Conservation (phyloP, 2,113 vertebrate genomes). For the Gymnorhina tibicen region DNA sequence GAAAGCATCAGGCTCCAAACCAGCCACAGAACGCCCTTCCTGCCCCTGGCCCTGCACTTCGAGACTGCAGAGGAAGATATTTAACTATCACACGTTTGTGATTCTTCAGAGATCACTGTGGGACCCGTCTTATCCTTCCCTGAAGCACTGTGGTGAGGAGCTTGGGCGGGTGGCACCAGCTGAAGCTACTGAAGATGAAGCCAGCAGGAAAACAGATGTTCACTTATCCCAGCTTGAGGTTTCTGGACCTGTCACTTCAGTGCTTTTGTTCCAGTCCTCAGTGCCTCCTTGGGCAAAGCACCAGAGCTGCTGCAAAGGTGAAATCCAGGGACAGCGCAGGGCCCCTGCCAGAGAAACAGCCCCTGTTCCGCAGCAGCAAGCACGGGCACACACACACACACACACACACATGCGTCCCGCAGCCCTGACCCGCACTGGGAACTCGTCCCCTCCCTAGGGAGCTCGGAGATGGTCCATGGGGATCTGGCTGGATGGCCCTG, state of each 20-base stretch:
- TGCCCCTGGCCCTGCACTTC: not conserved
- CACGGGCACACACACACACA: not conserved
- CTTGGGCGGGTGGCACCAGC: not conserved
- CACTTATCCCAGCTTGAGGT: not conserved
- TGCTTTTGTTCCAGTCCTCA: not conserved
- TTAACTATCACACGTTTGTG: too few species aligned
- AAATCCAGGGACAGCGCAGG: accelerated
- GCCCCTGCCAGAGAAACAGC: not conserved
- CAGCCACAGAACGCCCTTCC: not conserved
- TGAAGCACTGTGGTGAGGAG: not conserved
- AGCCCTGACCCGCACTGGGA: not conserved
- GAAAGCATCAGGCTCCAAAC: not conserved
- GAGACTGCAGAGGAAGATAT: not conserved
- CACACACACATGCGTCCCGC: not conserved
- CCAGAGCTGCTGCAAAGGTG: not conserved
- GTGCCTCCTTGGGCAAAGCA: not conserved
- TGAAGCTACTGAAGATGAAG: not conserved
- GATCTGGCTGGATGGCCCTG: not conserved
- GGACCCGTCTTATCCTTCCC: not conserved
- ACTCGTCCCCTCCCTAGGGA: not conserved
- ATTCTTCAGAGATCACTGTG: not conserved
- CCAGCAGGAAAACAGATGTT: not conserved
- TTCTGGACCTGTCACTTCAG: not conserved
- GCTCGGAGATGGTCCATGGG: not conserved
- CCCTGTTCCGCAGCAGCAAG: accelerated